Evolutionary conservation across 1,140 invertebrate species (phyloP).

Genomic region (Drosophila persimilis): DNA sequence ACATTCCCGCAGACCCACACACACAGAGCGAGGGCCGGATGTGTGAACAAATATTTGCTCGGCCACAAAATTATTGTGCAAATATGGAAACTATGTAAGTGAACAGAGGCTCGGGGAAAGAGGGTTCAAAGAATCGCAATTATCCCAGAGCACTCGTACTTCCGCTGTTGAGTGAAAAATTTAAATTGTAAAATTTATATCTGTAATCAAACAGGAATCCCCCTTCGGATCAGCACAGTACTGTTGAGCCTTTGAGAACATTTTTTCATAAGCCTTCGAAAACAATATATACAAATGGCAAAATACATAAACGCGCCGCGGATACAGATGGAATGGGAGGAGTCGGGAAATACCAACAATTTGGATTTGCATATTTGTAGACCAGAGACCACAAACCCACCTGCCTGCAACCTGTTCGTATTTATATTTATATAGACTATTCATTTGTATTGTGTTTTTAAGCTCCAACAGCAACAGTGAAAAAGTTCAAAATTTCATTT

Average conservation of each 20-base stretch:
- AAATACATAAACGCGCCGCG: constrained; percentile 21
- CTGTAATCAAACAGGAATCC: too few species aligned
- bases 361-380: constrained; percentile 2
- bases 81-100: constrained; percentile 71
- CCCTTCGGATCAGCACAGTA: too few species aligned
- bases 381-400: too few species aligned
- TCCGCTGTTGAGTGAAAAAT: constrained; percentile 18
- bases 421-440: neutral
- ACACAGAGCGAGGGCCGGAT: constrained; percentile 33
- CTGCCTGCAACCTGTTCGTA: constrained; percentile 2
- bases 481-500: too few species aligned
- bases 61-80: constrained; percentile 75
- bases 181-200: constrained; percentile 10
- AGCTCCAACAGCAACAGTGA: too few species aligned
- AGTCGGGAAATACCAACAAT: constrained; percentile 14
- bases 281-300: constrained; percentile 18
- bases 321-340: neutral
- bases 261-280: constrained; percentile 54
- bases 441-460: neutral
- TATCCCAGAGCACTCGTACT: neutral
- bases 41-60: constrained; percentile 76
- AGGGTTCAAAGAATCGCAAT: neutral
- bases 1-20: neutral
- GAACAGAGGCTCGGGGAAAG: constrained; percentile 7
- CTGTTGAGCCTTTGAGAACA: constrained; percentile 5